Base-by-base conservation (phyloP, 2,797 vertebrate species). In the Gymnoscopelus microlampas region DNA sequence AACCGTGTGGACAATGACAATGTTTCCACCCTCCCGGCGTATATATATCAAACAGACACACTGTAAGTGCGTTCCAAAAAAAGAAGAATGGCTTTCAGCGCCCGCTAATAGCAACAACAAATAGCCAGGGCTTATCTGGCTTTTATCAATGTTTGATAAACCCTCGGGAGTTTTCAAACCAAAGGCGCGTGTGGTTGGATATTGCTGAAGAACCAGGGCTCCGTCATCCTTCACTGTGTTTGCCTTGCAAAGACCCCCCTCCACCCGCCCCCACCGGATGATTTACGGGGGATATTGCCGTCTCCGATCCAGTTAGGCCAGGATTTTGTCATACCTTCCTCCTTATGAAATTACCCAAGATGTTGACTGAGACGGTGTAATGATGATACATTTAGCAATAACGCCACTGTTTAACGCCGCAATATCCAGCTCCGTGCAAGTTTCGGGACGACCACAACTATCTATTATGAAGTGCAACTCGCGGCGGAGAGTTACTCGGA, bases 131-230 rank as follows among this genome's bases (percentile, higher is more conserved):
- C 85, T 95, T 94, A 93, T 94, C 93, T 93, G 91, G 93, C 92
- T 94, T 94, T 93, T 92, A 94, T 95, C 93, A 94, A 93, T 95
- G 94, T 95, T 94, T 95, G 93, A 95, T 95, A 93, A 95, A 94
- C 78, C 90, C 90, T 92, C 80, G 74, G 71, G 3, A 89, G 94
- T 94, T 91, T 90, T 88, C 87, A 86, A 93, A 88, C 69, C 60
- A 77, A 80, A 87, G 79, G 39, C 67, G 49, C 81, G 82, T 90
- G 87, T 88, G 85, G 86, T 88, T 93, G 81, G 87, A 70, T 73
- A 80, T 69, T 74, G 71, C 80, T 82, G 69, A 70, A 81, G 79
- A 71, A 76, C 77, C 70, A 64, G 54, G 48, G 54, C 82, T 70
- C 74, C 78, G 79, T 87, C 81, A 85, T 86, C 74, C 69, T 78